Base-by-base conservation (phyloP, 1,140 invertebrate genomes). In the Magallana gigas region DNA sequence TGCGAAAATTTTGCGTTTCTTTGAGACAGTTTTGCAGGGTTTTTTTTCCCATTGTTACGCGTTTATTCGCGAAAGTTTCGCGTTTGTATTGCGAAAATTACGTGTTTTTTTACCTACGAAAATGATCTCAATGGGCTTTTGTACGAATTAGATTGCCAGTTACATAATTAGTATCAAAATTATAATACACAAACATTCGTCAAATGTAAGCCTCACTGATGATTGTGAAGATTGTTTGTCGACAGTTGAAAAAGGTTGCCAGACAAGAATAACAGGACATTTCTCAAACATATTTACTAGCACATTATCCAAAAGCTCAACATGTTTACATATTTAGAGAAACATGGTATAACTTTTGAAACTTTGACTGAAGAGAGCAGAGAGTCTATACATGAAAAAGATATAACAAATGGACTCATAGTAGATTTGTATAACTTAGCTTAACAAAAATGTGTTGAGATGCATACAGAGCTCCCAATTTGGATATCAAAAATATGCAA, bases 401-500 rank as follows among this genome's bases (percentile, higher is more conserved):
- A 76, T 16, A 23, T 76, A 23, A 76, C 71, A 76, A 76, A 76
- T 76, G 71, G 71, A 76, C 71, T 76, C 11, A 6, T 76, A 11
- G 18, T 76, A 23, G 71, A 76, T 18, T 18, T 64, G 14, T 64
- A 64, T 64, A 64, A 64, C 18, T 64, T 64, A 64, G 14, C 62
- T 64, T 0, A 64, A 64, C 14, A 64, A 14, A 64, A 64, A 18
- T 16, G 18, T 64, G 14, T 64, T 64, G 62, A 64, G 14, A 0
- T 64, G 14, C 18, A 14, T 16, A 14, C 14, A 16, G 57, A 56
- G 8, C 14, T 82, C 14, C 80, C 12, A n/a, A 9, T 57, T n/a
- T 71, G 62, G 62, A 57, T 76, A 68, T 62, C 48, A 57, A 76
- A 85, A 71, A 48, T 76, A 57, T 71, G 29, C 8, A 68, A 57